Evolutionary conservation across 2,113 vertebrate genomes (phyloP).

Genomic region (Seriola quinqueradiata): DNA sequence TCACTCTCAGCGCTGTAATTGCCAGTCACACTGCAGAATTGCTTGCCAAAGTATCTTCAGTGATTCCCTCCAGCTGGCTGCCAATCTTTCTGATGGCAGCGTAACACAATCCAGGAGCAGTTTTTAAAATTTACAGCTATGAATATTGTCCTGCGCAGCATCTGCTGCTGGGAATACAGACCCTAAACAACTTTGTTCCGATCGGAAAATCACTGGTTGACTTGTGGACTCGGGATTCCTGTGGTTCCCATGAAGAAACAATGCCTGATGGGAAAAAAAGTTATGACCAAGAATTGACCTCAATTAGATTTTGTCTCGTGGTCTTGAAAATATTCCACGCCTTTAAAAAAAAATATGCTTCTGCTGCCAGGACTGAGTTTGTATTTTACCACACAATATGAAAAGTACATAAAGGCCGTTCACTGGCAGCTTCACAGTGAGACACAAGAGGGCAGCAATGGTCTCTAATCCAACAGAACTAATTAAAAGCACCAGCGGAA

Average conservation of each 20-base stretch:
- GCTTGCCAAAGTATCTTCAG: constrained; percentile 53
- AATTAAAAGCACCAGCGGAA: constrained; percentile 36
- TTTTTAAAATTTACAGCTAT: constrained; percentile 15
- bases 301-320: background rate
- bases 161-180: constrained; percentile 29
- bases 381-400: constrained; percentile 6
- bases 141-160: constrained; percentile 12
- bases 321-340: background rate
- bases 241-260: background rate
- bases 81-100: constrained; percentile 43
- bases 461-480: constrained; percentile 49
- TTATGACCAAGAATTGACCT: background rate
- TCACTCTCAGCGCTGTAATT: constrained; percentile 3
- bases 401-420: background rate
- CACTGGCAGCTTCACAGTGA: constrained; percentile 2
- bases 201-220: constrained; percentile 16
- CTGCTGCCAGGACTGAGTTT: background rate
- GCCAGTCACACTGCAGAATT: constrained; percentile 32
- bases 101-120: constrained; percentile 18
- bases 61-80: constrained; percentile 56
- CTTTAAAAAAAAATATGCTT: background rate
- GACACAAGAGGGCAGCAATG: constrained; percentile 82
- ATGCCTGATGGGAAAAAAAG: background rate
- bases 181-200: constrained; percentile 13
- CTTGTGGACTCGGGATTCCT: constrained; percentile 7